These are phyloP conservation scores for Ciconia stormi DNA, from an alignment of 2,113 vertebrate genomes.

Conservation along the genomic window DNA sequence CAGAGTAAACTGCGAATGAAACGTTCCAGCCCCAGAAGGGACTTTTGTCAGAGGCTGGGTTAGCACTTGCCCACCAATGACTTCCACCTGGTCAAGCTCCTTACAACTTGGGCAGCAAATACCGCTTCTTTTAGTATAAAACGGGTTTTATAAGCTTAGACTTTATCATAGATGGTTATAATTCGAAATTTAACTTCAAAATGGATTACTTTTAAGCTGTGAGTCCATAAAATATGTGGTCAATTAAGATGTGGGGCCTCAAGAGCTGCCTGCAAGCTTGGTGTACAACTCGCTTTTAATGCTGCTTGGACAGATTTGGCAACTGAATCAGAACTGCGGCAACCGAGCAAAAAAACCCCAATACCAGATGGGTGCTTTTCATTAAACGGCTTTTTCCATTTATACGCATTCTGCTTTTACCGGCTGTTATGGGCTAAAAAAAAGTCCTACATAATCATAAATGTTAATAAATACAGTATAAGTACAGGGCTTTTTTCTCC, in stretches of 20 bases:
- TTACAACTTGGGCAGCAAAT: background rate
- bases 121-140: background rate
- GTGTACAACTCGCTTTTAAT: background rate
- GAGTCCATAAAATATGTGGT: background rate
- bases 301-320: background rate
- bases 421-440: background rate
- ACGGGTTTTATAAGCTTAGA: background rate
- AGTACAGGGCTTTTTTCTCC: fast-evolving
- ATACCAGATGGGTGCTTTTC: background rate
- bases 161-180: background rate
- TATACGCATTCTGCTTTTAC: background rate
- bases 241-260: background rate
- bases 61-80: background rate
- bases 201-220: background rate
- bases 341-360: background rate
- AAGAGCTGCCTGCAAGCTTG: background rate
- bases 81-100: background rate
- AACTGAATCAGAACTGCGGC: background rate
- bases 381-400: background rate
- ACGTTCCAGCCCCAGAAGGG: background rate
- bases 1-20: background rate
- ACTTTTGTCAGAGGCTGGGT: background rate
- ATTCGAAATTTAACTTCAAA: background rate
- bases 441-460: background rate
- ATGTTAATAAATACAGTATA: background rate